Percentiles rank a stretch among this genome's conserved stretches.
These are phyloP conservation scores for Phymorhynchus buccinoides DNA, from an alignment of 1,140 invertebrate species.

Conservation along the genomic window DNA sequence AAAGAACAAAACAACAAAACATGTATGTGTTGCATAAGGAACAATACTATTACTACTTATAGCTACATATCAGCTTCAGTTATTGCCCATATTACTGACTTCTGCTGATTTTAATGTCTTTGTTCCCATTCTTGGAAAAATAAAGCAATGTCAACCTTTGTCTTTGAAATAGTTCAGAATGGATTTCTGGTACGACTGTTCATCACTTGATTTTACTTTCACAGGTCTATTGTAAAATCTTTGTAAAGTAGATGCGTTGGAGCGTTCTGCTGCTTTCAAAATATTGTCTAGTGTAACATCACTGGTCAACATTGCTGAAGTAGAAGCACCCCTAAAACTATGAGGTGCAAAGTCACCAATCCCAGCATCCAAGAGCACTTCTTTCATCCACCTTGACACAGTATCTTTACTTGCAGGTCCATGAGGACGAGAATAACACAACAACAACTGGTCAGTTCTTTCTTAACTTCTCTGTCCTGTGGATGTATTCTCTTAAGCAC, in stretches of 20 bases:
- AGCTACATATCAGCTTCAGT: too few species aligned
- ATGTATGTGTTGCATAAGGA: too few species aligned
- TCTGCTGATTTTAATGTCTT: too few species aligned
- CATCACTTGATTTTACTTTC: not conserved
- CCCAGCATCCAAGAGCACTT: not conserved
- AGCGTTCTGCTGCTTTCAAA: not conserved
- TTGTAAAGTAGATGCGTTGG: not conserved
- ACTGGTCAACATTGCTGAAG: not conserved
- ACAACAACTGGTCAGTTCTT: not conserved
- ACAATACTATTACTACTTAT: too few species aligned
- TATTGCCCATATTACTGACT: too few species aligned
- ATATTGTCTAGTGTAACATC: not conserved
- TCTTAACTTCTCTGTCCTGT: not conserved
- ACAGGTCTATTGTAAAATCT: conserved; percentile 27
- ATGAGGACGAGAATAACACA: not conserved
- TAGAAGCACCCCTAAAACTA: conserved; percentile 3
- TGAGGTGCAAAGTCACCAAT: not conserved
- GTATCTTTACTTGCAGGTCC: not conserved
- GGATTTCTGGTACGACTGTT: not conserved
- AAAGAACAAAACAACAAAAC: too few species aligned
- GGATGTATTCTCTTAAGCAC: not conserved
- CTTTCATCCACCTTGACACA: not conserved
- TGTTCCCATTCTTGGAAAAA: too few species aligned
- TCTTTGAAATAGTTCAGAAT: not conserved
- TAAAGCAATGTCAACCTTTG: too few species aligned